Conservation (phyloP, 2,113 vertebrate genomes). For the Climacteris rufus region DNA sequence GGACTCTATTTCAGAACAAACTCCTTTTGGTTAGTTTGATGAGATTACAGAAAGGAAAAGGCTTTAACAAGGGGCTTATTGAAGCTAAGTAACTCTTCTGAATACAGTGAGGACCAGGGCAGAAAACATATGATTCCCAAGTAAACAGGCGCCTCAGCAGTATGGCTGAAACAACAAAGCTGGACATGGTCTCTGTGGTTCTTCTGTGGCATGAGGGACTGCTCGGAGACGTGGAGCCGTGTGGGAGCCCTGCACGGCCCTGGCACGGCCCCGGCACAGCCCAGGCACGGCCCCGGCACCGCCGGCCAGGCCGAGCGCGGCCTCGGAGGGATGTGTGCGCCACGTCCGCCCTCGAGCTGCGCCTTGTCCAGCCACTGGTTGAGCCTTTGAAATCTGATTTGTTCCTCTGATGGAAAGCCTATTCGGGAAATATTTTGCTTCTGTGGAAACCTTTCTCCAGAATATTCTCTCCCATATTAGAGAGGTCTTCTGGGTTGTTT, state of each 20-base stretch:
- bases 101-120: slow-evolving; percentile 52
- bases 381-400: not conserved
- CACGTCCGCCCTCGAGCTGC: rapidly evolving
- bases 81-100: slow-evolving; percentile 56
- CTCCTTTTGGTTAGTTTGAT: slow-evolving; percentile 60
- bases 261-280: not conserved
- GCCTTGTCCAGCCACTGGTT: not conserved
- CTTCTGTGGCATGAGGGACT: not conserved
- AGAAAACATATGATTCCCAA: slow-evolving; percentile 45
- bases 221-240: not conserved
- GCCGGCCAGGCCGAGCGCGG: not conserved
- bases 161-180: not conserved
- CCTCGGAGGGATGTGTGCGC: rapidly evolving
- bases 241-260: not conserved
- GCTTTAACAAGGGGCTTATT: slow-evolving; percentile 58
- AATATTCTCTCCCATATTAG: not conserved
- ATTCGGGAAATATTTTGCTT: not conserved
- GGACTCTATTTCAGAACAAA: slow-evolving; percentile 60
- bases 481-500: not conserved
- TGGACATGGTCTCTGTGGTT: not conserved
- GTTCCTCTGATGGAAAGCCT: not conserved
- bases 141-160: slow-evolving; percentile 5
- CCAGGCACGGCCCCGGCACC: too few species aligned
- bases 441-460: not conserved
- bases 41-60: slow-evolving; percentile 61